Evolutionary conservation across 1,140 invertebrate genomes (phyloP), one percentile per base, ranked within the genome.

Genomic region (Gonioctena quinquepunctata): DNA sequence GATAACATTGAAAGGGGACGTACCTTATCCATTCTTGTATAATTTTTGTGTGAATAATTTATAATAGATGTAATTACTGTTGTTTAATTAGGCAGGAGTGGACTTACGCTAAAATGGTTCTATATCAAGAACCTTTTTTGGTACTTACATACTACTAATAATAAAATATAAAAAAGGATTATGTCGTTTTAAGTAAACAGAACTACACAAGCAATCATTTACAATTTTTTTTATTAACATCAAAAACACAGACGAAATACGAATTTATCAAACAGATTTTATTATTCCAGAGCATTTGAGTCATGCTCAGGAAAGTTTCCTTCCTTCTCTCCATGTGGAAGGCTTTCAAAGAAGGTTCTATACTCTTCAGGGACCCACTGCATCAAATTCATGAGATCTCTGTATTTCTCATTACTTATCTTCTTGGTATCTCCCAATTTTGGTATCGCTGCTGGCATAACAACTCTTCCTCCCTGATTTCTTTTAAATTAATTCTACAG

Each of bases 341-440:
- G 22, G 23, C 19, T 65, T 65, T 65, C 63, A 52, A 65, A 65
- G 16, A 27, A 65, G 5, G 63, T 13, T 54, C 11, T 54, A 11
- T 26, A 65, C 33, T 65, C 63, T 27, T 65, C 49, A 52, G 48
- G 63, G 16, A 65, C 49, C 49, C 63, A 54, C 7, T 65, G 48
- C 63, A 27, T 13, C 7, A 26, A 21, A n/a, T 23, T 54, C 42
- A 26, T 62, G 5, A 48, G 28, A 18, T 28, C 26, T 21, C 28
- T 62, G 60, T 62, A 42, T 26, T 62, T 62, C 27, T 62, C 60
- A 62, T 33, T 62, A 33, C 25, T 48, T 13, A 21, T 16, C 27
- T 21, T 26, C 3, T 13, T 62, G 3, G 21, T 62, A 11, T 18
- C 16, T 62, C 28, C 33, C 5, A 33, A 33, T 33, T 25, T 1